These are phyloP conservation scores for Sinocyclocheilus grahami DNA, from an alignment of 2,113 vertebrate species.

Conservation along the genomic window DNA sequence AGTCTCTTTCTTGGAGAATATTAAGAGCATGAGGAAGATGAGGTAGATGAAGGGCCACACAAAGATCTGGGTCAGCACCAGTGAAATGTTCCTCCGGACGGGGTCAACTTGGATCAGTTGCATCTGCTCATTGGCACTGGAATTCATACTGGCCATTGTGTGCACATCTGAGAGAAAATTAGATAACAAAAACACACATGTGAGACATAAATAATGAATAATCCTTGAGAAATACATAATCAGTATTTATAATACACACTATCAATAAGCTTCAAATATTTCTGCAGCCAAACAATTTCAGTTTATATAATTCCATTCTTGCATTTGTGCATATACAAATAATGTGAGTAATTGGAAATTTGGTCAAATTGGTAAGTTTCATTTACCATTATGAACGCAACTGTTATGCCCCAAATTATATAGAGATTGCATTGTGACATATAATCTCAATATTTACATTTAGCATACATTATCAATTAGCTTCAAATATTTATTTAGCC, in stretches of 20 bases:
- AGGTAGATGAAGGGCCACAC: slow-evolving; percentile 56
- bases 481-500: not conserved
- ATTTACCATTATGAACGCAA: not conserved
- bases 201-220: not conserved
- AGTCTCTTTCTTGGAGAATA: slow-evolving; percentile 52
- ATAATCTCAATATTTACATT: not conserved
- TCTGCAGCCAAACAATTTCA: not conserved
- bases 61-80: slow-evolving; percentile 46
- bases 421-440: not conserved
- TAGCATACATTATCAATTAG: not conserved
- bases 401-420: not conserved
- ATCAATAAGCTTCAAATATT: not conserved
- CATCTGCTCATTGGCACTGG: not conserved
- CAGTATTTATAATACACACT: too few relatives aligned
- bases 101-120: slow-evolving; percentile 8
- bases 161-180: slow-evolving; percentile 22
- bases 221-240: not conserved
- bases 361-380: not conserved
- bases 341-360: not conserved
- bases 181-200: not conserved
- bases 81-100: not conserved
- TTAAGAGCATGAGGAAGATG: slow-evolving; percentile 54
- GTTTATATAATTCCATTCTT: not conserved
- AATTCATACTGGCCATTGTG: slow-evolving; percentile 20
- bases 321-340: not conserved